Base-by-base conservation (phyloP, 2,797 vertebrate genomes). In the Cottoperca gobio region DNA sequence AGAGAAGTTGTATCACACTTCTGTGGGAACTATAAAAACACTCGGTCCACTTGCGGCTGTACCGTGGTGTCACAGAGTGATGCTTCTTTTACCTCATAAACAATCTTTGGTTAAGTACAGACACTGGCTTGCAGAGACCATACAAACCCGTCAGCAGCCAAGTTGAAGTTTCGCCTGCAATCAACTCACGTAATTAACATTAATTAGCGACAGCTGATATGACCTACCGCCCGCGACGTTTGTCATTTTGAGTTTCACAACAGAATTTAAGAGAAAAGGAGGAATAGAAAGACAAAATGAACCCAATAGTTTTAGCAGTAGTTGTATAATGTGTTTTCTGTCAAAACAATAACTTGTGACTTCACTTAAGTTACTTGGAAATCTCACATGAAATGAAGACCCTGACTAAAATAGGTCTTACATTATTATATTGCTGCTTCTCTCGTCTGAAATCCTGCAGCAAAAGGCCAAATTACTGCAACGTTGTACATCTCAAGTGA, bases 341-440 rank as follows among this genome's bases (percentile, higher is more conserved):
- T 37, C 2, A 13, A 57, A 21, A 60, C 23, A 33, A 24, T 45
- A 23, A 39, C 16, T 35, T 24, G 17, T 39, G 37, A 53, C 54
- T 76, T 82, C 16, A 46, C 6, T 58, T 28, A 61, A 48, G 40
- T 52, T 39, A 23, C 21, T 59, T 48, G 19, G 35, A 67, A 6
- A n/a, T n/a, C 37, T 14, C 0, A 5, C 12, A 21, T 45, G 42
- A 68, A 65, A 31, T 54, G 13, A 17, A 14, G n/a, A 35, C 40
- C 24, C 45, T 54, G 8, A 70, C 13, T 64, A 13, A 40, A 64
- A 61, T 26, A 26, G 4, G 1, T n/a, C 43, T 8, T 33, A 7
- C 31, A 33, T 75, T 39, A 24, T 60, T 54, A 10, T 0, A 16
- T 66, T 13, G 43, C 8, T 6, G 13, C 8, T 37, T 33, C 31